Percentiles rank a stretch among this genome's conserved stretches.
These are phyloP conservation scores for Thamnaconus septentrionalis DNA, from an alignment of 2,113 vertebrate species.

Conservation along the genomic window DNA sequence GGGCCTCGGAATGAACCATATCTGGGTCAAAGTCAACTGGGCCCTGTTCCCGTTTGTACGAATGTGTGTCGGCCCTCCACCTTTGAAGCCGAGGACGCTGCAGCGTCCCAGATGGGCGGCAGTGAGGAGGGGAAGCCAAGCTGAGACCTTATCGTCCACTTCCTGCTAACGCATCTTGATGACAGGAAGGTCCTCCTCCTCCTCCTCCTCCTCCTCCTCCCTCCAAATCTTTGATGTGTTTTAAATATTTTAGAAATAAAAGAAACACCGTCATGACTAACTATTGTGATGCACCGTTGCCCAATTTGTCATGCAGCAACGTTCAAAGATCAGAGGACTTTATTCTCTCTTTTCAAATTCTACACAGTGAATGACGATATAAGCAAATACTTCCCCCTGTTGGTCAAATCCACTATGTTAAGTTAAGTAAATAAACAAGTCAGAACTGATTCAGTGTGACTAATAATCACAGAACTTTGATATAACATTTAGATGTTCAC, in stretches of 20 bases:
- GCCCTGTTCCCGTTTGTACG: slow-evolving; percentile 2
- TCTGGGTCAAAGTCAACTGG: slow-evolving; percentile 60
- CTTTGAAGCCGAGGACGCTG: background rate
- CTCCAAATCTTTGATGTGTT: too few species aligned
- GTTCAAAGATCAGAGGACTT: too few species aligned
- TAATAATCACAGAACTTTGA: too few species aligned
- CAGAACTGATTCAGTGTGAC: too few species aligned
- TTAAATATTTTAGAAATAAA: too few species aligned
- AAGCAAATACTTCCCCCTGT: slow-evolving; percentile 43
- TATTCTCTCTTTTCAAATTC: background rate
- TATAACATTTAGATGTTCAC: too few species aligned
- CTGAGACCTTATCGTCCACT: too few species aligned
- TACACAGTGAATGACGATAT: background rate
- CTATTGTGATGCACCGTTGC: background rate
- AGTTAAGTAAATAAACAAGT: background rate
- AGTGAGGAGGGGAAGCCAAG: too few species aligned
- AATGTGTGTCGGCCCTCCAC: background rate
- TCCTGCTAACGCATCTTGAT: too few species aligned
- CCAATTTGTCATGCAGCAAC: background rate
- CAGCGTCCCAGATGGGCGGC: background rate
- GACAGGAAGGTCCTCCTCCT: too few species aligned
- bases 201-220: too few species aligned
- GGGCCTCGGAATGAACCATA: slow-evolving; percentile 60
- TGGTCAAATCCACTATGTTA: slow-evolving; percentile 10
- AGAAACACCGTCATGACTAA: background rate